Conservation (phyloP, 2,888 invertebrate genomes). For the Scaptomyza flava region DNA sequence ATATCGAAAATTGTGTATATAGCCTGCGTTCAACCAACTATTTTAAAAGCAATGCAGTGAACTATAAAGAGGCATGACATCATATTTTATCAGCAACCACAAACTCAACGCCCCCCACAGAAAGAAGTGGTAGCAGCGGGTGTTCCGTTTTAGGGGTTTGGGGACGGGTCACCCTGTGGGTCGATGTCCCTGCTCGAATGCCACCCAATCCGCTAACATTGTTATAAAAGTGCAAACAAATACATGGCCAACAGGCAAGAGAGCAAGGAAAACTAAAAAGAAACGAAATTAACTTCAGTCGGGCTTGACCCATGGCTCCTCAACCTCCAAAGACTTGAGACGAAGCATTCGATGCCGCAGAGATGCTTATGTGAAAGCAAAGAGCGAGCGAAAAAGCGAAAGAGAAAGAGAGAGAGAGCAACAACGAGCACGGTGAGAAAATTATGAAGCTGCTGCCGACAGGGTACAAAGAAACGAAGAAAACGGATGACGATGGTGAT, state of each 20-base stretch:
- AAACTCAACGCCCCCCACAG: constrained; percentile 23
- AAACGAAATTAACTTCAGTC: constrained; percentile 40
- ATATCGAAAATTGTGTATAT: too few species aligned
- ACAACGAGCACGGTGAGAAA: constrained; percentile 52
- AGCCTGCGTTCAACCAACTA: not conserved
- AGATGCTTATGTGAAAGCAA: constrained; percentile 38
- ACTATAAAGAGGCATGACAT: constrained; percentile 73
- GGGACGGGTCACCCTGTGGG: constrained; percentile 4
- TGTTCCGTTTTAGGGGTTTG: constrained; percentile 8
- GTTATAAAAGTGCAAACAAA: constrained; percentile 81
- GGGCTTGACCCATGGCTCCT: constrained; percentile 59
- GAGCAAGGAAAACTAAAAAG: constrained; percentile 19
- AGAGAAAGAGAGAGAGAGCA: constrained; percentile 34
- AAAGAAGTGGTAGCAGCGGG: constrained; percentile 16
- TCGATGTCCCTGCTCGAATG: constrained; percentile 21
- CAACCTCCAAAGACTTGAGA: constrained; percentile 37
- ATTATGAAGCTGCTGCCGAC: constrained; percentile 72
- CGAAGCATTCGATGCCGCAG: constrained; percentile 38
- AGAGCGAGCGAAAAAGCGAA: constrained; percentile 35
- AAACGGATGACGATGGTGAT: constrained; percentile 37
- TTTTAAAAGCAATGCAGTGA: constrained; percentile 12
- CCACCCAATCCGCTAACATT: constrained; percentile 64
- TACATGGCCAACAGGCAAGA: constrained; percentile 40
- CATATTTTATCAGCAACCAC: constrained; percentile 69
- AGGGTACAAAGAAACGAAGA: constrained; percentile 26